Conservation (phyloP, 2,888 invertebrate species). For the Strigamia maritima region DNA sequence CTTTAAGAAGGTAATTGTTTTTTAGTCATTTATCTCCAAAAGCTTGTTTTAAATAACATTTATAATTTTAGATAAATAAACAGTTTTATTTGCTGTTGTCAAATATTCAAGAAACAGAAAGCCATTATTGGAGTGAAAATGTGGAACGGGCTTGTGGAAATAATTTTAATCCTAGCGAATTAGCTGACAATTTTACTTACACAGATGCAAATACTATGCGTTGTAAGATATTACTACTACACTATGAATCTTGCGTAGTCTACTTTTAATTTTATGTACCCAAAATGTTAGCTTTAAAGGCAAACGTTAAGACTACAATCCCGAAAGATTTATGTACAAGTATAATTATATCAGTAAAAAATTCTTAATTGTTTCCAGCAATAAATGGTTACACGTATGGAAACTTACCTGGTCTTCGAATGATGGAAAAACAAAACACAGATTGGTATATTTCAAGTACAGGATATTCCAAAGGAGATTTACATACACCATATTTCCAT, state of each 20-base stretch:
- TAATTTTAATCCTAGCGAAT: background rate
- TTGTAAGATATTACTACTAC: background rate
- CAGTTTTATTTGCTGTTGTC: slow-evolving; percentile 2
- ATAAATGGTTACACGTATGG: slow-evolving; percentile 42
- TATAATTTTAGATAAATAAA: background rate
- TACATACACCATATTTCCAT: slow-evolving; percentile 37
- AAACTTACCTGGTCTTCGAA: slow-evolving; percentile 43
- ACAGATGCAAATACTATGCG: background rate
- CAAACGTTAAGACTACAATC: background rate
- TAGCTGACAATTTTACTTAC: background rate
- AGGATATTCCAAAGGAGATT: slow-evolving; percentile 44
- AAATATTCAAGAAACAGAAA: background rate
- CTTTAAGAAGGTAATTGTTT: no score
- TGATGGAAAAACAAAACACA: slow-evolving; percentile 42
- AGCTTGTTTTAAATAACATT: background rate
- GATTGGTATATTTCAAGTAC: slow-evolving; percentile 43
- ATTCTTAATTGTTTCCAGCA: background rate
- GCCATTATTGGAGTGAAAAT: slow-evolving; percentile 6
- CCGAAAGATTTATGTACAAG: no score
- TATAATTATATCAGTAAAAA: no score
- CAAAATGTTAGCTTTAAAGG: no score
- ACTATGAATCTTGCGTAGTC: no score
- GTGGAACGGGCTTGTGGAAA: background rate
- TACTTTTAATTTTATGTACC: no score
- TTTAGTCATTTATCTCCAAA: background rate